Percentiles rank a stretch among this genome's conserved stretches.
Evolutionary conservation across 2,113 vertebrate genomes (phyloP).

Genomic region (Leptobrachium leishanense): DNA sequence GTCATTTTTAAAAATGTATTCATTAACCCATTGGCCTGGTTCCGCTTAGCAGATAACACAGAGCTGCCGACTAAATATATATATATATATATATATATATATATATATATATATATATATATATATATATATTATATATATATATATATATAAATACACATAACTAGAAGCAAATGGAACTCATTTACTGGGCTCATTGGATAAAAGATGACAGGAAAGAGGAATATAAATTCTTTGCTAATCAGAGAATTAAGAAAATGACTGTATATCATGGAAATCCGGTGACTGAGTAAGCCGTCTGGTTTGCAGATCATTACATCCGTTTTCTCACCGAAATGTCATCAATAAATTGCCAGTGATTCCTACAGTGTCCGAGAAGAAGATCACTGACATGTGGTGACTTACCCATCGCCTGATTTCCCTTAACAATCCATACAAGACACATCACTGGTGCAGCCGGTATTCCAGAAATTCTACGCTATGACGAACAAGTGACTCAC

Average conservation of each 20-base stretch:
- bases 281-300: neutral
- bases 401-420: neutral
- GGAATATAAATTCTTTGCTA: neutral
- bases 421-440: neutral
- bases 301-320: neutral
- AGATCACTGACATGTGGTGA: conserved; percentile 5
- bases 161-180: neutral
- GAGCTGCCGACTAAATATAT: no score
- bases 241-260: no score
- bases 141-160: no score
- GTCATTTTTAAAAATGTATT: no score
- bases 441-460: conserved; percentile 8
- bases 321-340: neutral
- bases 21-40: no score
- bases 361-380: neutral
- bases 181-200: neutral
- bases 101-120: no score
- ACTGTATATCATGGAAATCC: conserved; percentile 1
- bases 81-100: no score
- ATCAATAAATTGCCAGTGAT: neutral
- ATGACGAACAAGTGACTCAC: conserved; percentile 27
- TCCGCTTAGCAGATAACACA: no score
- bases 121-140: no score
- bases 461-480: conserved; percentile 27
- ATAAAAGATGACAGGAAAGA: neutral